phyloP scores from a whole-genome alignment of 1,140 invertebrate genomes.

The Drosophila elegans region DNA sequence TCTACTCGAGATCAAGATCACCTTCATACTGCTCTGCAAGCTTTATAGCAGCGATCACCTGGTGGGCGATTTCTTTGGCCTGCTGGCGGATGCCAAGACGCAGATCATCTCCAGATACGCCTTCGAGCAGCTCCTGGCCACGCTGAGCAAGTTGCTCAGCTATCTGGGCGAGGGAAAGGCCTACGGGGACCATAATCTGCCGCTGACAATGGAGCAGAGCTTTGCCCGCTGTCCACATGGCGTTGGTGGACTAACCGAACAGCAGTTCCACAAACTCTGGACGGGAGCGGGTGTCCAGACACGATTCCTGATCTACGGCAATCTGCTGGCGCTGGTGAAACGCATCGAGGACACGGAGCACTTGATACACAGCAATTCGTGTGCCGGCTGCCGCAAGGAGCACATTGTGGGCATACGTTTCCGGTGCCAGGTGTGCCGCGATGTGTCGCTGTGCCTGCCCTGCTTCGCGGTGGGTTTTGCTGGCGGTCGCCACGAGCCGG shows the following conservation, averaged over 20 bases:
- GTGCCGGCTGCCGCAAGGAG: slow-evolving; percentile 65
- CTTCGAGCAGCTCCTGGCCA: slow-evolving; percentile 72
- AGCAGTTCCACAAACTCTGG: slow-evolving; percentile 77
- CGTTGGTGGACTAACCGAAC: slow-evolving; percentile 58
- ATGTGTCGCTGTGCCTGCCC: slow-evolving; percentile 74
- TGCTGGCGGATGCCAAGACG: slow-evolving; percentile 60
- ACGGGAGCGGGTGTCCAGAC: slow-evolving; percentile 62
- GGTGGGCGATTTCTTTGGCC: slow-evolving; percentile 62
- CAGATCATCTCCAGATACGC: slow-evolving; percentile 70
- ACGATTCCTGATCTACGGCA: slow-evolving; percentile 78
- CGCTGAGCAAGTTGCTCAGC: slow-evolving; percentile 67
- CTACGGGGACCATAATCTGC: slow-evolving; percentile 77
- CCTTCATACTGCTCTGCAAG: slow-evolving; percentile 77
- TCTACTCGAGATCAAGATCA: slow-evolving; percentile 75
- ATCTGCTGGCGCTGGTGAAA: slow-evolving; percentile 73
- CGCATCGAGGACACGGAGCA: slow-evolving; percentile 80
- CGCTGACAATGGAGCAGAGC: slow-evolving; percentile 65
- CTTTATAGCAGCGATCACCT: slow-evolving; percentile 68
- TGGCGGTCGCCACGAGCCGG: slow-evolving; percentile 57
- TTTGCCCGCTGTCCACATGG: slow-evolving; percentile 73
- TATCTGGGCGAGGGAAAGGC: slow-evolving; percentile 75
- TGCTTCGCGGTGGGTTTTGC: slow-evolving; percentile 72
- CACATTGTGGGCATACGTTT: slow-evolving; percentile 80
- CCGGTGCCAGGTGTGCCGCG: slow-evolving; percentile 75
- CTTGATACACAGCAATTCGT: slow-evolving; percentile 74